Conservation (phyloP, 2,888 invertebrate species). For the Thumatha senex region DNA sequence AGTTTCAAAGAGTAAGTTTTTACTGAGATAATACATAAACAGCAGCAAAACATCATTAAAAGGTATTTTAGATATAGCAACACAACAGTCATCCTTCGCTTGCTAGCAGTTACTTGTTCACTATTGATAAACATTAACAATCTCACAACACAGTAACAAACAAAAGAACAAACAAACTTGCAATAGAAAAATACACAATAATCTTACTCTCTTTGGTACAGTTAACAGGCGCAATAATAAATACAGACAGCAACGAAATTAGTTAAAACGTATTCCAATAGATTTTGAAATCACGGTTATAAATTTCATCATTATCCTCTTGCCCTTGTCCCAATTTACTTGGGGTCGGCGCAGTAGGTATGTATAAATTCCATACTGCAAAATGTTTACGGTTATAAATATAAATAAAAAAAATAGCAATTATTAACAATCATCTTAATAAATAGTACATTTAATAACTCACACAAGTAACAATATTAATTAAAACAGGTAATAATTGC, state of each 20-base stretch:
- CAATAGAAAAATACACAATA: constrained; percentile 6
- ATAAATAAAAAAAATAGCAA: background rate
- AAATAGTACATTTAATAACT: too few species aligned
- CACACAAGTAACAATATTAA: too few species aligned
- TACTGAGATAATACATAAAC: too few species aligned
- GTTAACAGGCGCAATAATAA: background rate
- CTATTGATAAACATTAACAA: background rate
- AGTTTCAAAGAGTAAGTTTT: too few species aligned
- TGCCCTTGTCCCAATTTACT: too few species aligned
- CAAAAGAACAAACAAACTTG: constrained; percentile 9
- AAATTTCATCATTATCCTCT: too few species aligned
- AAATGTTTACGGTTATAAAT: too few species aligned
- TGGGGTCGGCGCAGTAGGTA: too few species aligned
- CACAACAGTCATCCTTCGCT: background rate
- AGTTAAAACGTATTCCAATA: background rate
- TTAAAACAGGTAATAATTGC: too few species aligned
- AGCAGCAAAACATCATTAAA: too few species aligned
- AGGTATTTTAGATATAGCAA: too few species aligned
- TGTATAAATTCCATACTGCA: too few species aligned
- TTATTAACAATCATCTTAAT: background rate
- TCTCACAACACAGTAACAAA: constrained; percentile 15
- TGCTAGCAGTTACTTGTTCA: background rate
- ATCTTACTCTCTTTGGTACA: constrained; percentile 33
- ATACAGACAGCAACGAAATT: background rate
- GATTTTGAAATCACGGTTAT: background rate